These are phyloP conservation scores for Hecatera dysodea DNA, from an alignment of 2,888 invertebrate species.

Conservation along the genomic window DNA sequence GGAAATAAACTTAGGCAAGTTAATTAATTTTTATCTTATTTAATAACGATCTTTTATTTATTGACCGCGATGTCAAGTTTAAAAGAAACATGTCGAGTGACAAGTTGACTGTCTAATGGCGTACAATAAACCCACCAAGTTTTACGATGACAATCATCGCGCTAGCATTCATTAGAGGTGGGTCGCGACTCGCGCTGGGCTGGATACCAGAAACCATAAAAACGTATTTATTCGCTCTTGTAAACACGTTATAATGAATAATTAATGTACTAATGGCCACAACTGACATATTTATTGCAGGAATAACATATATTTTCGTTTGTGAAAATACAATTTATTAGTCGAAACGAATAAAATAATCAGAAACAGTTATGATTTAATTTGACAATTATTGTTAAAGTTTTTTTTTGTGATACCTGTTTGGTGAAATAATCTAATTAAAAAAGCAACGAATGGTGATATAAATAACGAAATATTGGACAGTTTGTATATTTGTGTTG, in stretches of 20 bases:
- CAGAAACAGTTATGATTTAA: slow-evolving; percentile 60
- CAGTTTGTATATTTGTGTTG: slow-evolving; percentile 17
- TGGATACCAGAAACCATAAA: slow-evolving; percentile 62
- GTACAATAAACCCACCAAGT: slow-evolving; percentile 65
- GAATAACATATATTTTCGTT: slow-evolving; percentile 38
- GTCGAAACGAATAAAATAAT: slow-evolving; percentile 41
- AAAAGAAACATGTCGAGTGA: slow-evolving; percentile 58
- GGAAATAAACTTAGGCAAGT: slow-evolving; percentile 18
- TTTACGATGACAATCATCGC: slow-evolving; percentile 69
- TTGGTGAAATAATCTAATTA: slow-evolving; percentile 54
- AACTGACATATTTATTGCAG: slow-evolving; percentile 65
- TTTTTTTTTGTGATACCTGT: slow-evolving; percentile 47
- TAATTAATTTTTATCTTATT: slow-evolving; percentile 53
- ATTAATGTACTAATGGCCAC: slow-evolving; percentile 63
- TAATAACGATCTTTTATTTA: slow-evolving; percentile 55
- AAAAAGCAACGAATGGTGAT: slow-evolving; percentile 26
- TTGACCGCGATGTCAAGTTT: slow-evolving; percentile 52
- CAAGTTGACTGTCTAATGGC: slow-evolving; percentile 60
- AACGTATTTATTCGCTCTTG: slow-evolving; percentile 66
- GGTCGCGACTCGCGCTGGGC: slow-evolving; percentile 27
- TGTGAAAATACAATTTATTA: slow-evolving; percentile 49
- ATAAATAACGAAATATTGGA: slow-evolving; percentile 32
- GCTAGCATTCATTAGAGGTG: slow-evolving; percentile 66
- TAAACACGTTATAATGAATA: slow-evolving; percentile 68
- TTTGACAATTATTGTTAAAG: slow-evolving; percentile 47